These are phyloP conservation scores for Plodia interpunctella DNA, from an alignment of 1,140 invertebrate species.

Conservation along the genomic window DNA sequence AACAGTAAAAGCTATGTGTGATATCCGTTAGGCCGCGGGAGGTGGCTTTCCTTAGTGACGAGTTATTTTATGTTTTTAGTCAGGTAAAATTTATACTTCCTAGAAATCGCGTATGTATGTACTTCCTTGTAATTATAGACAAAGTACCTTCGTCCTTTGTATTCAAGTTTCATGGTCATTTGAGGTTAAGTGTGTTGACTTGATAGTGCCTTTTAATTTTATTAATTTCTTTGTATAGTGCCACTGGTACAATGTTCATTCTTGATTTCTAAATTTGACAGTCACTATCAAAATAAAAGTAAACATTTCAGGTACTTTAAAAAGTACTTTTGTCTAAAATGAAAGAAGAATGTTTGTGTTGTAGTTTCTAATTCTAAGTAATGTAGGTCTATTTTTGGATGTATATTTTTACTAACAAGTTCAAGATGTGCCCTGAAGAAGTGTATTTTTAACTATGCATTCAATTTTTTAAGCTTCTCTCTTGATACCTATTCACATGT, in stretches of 20 bases:
- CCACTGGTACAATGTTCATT: too few species aligned
- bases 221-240: too few species aligned
- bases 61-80: neutral
- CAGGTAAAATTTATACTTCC: neutral
- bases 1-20: constrained; percentile 53
- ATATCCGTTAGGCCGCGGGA: constrained; percentile 53
- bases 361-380: too few species aligned
- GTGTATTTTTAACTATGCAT: too few species aligned
- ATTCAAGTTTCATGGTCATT: neutral
- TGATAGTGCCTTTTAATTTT: neutral
- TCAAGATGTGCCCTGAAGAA: too few species aligned
- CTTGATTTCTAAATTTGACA: too few species aligned
- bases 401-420: neutral
- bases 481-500: too few species aligned
- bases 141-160: neutral
- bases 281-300: too few species aligned
- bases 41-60: constrained; percentile 14
- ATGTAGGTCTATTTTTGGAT: neutral
- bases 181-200: neutral
- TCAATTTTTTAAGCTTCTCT: neutral
- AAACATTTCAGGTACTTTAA: too few species aligned
- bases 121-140: too few species aligned
- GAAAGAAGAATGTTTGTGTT: too few species aligned
- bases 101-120: neutral
- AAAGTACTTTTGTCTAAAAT: too few species aligned